These are phyloP conservation scores for Arctopsyche grandis DNA, from an alignment of 1,140 invertebrate genomes.

Conservation along the genomic window DNA sequence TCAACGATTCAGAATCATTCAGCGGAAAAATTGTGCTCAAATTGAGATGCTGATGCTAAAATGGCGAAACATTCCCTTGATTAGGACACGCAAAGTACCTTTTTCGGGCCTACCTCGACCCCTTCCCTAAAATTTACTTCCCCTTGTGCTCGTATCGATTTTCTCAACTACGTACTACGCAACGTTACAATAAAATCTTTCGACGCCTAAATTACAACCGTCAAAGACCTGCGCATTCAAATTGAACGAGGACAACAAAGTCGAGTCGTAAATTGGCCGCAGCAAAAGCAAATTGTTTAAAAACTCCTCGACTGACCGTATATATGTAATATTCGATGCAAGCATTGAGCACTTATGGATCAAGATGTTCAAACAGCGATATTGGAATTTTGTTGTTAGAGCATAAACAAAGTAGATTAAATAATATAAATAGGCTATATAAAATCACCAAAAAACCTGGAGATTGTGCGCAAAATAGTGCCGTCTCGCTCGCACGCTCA, in stretches of 20 bases:
- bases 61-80: too few relatives aligned
- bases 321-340: too few relatives aligned
- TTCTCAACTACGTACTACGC: neutral
- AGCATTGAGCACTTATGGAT: neutral
- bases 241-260: too few relatives aligned
- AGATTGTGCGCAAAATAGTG: neutral
- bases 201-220: neutral
- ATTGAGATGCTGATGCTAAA: too few relatives aligned
- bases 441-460: constrained; percentile 3
- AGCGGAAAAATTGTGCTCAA: too few relatives aligned
- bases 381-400: neutral
- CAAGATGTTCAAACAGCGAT: neutral
- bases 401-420: constrained; percentile 27
- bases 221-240: neutral
- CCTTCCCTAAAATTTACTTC: constrained; percentile 2
- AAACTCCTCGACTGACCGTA: too few relatives aligned
- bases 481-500: neutral
- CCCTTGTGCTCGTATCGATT: constrained; percentile 13
- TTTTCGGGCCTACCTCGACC: neutral
- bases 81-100: too few relatives aligned
- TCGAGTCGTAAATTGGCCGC: too few relatives aligned
- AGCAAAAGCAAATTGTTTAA: too few relatives aligned
- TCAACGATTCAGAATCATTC: too few relatives aligned
- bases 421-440: constrained; percentile 34
- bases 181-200: constrained; percentile 6